These are phyloP conservation scores for Ochotona curzoniae DNA, from an alignment of 2,113 vertebrate species.

Conservation along the genomic window DNA sequence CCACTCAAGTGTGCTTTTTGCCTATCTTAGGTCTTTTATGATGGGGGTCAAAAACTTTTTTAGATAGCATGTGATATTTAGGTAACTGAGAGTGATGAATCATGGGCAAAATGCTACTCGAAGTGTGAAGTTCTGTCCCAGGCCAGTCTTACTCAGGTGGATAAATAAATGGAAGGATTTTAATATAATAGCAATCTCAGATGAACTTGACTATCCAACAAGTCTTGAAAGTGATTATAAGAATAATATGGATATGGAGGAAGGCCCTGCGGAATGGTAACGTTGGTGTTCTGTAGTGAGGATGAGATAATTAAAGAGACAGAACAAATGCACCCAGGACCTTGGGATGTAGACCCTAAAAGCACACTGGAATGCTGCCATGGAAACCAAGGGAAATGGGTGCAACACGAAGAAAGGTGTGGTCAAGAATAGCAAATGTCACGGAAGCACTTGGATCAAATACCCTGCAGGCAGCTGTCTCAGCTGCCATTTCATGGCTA, in stretches of 20 bases:
- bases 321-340: not conserved
- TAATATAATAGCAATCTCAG: not conserved
- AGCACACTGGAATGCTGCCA: not conserved
- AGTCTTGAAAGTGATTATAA: not conserved
- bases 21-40: not conserved
- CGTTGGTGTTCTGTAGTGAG: not conserved
- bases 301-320: not conserved
- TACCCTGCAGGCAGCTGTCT: slow-evolving; percentile 11
- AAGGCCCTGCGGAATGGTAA: not conserved
- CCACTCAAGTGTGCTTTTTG: not conserved
- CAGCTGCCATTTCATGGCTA: slow-evolving; percentile 32
- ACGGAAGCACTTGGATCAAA: not conserved
- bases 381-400: not conserved
- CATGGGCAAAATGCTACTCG: not conserved
- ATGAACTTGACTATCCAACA: not conserved
- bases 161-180: not conserved
- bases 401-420: slow-evolving; percentile 11
- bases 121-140: not conserved
- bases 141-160: not conserved
- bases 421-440: slow-evolving; percentile 29
- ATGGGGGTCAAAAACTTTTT: not conserved
- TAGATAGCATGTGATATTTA: not conserved
- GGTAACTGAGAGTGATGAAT: not conserved
- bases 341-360: slow-evolving; percentile 5
- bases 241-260: not conserved